phyloP scores from a whole-genome alignment of 2,113 vertebrate species.

The Dasyprocta punctata region DNA sequence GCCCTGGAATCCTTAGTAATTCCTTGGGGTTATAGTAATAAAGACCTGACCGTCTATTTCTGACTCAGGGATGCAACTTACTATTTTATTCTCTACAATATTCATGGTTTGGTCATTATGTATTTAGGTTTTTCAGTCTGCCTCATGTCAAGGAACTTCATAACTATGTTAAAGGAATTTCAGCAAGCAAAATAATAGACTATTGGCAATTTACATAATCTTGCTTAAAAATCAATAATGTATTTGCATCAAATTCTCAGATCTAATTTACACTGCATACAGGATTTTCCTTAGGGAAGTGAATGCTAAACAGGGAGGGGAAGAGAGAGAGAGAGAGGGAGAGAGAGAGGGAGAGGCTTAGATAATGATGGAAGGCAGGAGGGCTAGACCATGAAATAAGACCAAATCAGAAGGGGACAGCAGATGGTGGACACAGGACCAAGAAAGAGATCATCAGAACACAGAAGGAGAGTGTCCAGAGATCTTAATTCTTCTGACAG shows the following conservation, averaged over 20 bases:
- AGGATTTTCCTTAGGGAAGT: background rate
- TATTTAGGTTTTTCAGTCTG: background rate
- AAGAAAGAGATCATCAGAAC: background rate
- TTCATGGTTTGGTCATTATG: background rate
- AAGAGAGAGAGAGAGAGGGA: background rate
- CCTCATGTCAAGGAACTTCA: conserved; percentile 38
- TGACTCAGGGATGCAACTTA: background rate
- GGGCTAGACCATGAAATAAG: background rate
- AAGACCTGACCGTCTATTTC: background rate
- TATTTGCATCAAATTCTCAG: conserved; percentile 18
- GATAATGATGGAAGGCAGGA: background rate
- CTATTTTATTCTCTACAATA: background rate
- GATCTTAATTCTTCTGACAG: background rate
- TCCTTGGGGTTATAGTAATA: background rate
- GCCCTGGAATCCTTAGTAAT: too few species aligned
- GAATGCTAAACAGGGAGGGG: background rate
- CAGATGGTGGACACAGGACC: background rate
- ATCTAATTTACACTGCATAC: conserved; percentile 41
- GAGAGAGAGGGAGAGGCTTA: background rate
- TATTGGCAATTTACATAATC: conserved; percentile 22
- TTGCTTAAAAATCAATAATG: conserved; percentile 65
- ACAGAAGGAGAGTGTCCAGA: background rate
- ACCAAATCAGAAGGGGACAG: background rate
- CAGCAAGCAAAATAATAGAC: background rate
- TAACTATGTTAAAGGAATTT: conserved; percentile 50